phyloP scores from a whole-genome alignment of 2,113 vertebrate species.

The Sardina pilchardus region DNA sequence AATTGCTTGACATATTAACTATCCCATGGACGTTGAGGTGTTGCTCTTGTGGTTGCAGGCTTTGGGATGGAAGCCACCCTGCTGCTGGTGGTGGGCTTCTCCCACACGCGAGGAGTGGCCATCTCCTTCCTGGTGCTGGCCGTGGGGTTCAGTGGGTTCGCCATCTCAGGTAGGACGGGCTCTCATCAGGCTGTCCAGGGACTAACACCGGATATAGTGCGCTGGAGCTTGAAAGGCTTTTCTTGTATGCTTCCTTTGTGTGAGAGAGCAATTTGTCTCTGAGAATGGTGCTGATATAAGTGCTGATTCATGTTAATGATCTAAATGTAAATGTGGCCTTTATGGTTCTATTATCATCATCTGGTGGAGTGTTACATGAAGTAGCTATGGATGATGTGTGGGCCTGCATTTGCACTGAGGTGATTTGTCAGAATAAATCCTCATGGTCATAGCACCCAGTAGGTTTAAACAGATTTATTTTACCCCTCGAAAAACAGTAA shows the following conservation, averaged over 20 bases:
- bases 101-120: constrained; percentile 89
- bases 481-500: neutral
- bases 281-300: neutral
- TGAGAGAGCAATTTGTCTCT: neutral
- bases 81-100: constrained; percentile 93
- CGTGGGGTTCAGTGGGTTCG: constrained; percentile 97
- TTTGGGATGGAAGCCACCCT: constrained; percentile 98
- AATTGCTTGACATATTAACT: no score
- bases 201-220: no score
- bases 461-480: neutral
- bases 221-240: neutral
- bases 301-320: neutral
- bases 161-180: constrained; percentile 88
- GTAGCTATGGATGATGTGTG: neutral
- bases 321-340: neutral
- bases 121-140: constrained; percentile 95
- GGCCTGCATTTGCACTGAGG: neutral
- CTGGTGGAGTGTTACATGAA: neutral
- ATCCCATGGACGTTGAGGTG: neutral
- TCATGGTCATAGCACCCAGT: neutral
- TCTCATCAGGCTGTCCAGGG: neutral
- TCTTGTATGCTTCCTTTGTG: neutral
- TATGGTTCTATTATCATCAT: neutral
- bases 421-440: neutral
- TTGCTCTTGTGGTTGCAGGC: constrained; percentile 71